Percentiles rank a stretch among this genome's conserved stretches.
Evolutionary conservation across 2,797 vertebrate species (phyloP).

Genomic region (Linurgus olivaceus): DNA sequence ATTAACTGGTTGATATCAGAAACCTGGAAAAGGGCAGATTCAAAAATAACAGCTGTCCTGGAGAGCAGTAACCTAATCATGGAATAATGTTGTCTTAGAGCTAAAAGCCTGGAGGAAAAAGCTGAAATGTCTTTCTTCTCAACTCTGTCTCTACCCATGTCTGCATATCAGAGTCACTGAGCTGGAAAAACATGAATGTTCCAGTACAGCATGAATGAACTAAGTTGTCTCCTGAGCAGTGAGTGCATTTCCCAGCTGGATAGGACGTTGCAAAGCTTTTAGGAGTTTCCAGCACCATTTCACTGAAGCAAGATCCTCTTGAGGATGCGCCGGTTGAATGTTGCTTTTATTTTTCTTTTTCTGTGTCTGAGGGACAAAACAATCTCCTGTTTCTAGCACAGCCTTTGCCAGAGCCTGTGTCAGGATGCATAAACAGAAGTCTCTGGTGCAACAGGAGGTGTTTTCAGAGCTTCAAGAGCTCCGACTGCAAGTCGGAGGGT

Average conservation of each 20-base stretch:
- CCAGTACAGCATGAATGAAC: not conserved
- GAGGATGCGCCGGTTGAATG: not conserved
- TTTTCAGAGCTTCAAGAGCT: not conserved
- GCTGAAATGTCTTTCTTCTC: not conserved
- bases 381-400: not conserved
- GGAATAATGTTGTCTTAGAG: not conserved
- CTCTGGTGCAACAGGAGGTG: not conserved
- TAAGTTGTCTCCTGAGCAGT: not conserved
- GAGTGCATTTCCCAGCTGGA: slow-evolving; percentile 1
- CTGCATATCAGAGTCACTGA: not conserved
- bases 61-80: not conserved
- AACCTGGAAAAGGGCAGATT: not conserved
- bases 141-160: not conserved
- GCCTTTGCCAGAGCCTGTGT: not conserved
- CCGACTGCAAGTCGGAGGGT: not conserved
- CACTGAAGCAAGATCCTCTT: not conserved
- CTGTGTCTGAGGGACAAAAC: not conserved
- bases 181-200: slow-evolving; percentile 37
- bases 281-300: not conserved
- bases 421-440: not conserved
- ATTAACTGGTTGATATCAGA: not conserved
- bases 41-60: not conserved
- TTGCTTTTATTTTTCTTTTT: slow-evolving; percentile 18
- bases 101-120: slow-evolving; percentile 20
- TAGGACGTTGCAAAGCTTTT: slow-evolving; percentile 22